Evolutionary conservation across 2,888 invertebrate genomes (phyloP).

Genomic region (Andrena praecox): DNA sequence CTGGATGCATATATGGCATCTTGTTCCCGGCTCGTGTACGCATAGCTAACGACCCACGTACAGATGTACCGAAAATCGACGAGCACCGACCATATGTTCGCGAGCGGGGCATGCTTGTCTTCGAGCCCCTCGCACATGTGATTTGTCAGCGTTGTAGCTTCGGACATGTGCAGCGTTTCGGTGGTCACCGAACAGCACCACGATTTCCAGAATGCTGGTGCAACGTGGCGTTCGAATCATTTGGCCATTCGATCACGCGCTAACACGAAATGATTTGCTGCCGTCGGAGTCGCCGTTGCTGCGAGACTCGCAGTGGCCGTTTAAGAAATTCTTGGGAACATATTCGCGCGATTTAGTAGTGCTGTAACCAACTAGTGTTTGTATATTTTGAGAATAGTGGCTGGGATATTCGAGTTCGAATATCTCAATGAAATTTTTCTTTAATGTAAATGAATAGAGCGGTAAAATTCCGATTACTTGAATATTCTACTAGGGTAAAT

Average conservation of each 20-base stretch:
- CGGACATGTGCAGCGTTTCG: neutral
- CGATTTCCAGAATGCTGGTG: neutral
- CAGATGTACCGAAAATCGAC: constrained; percentile 67
- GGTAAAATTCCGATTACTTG: too few species aligned
- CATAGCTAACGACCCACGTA: constrained; percentile 76
- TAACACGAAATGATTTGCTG: too few species aligned
- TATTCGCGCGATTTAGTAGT: too few species aligned
- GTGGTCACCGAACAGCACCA: neutral
- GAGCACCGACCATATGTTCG: constrained; percentile 36
- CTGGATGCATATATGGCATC: constrained; percentile 75
- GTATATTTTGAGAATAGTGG: too few species aligned
- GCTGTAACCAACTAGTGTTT: too few species aligned
- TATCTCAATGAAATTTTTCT: too few species aligned
- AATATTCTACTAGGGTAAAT: too few species aligned
- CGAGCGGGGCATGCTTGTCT: constrained; percentile 41
- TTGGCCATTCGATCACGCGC: neutral
- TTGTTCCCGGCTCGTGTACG: constrained; percentile 71
- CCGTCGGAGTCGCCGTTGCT: too few species aligned
- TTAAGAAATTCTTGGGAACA: too few species aligned
- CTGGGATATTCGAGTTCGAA: too few species aligned
- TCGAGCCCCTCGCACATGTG: constrained; percentile 16
- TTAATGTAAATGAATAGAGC: too few species aligned
- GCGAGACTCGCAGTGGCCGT: too few species aligned
- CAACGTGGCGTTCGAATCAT: neutral
- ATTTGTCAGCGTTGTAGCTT: constrained; percentile 29